Percentiles rank a stretch among this genome's conserved stretches.
Conservation (phyloP, 2,113 vertebrate genomes). For the Sceloporus tristichus region DNA sequence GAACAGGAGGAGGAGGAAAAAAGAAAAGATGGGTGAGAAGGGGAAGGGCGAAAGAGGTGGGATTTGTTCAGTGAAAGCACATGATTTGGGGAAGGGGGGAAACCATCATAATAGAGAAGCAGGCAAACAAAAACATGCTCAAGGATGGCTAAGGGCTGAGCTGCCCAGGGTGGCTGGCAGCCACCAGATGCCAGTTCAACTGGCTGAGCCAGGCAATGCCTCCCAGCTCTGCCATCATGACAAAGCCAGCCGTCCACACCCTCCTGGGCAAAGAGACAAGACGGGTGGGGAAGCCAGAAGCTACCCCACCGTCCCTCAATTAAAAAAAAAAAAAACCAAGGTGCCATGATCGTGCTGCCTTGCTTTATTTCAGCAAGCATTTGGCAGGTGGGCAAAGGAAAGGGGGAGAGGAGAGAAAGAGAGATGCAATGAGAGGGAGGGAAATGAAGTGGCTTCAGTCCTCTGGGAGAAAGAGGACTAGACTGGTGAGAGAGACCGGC, state of each 20-base stretch:
- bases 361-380: not conserved
- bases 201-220: not conserved
- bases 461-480: not conserved
- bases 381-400: not conserved
- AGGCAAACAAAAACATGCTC: not conserved
- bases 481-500: not conserved
- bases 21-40: not conserved
- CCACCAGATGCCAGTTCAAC: constrained; percentile 8
- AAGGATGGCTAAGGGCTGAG: not conserved
- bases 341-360: not conserved
- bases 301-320: not conserved
- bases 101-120: not conserved
- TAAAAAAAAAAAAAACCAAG: not conserved
- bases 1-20: not conserved
- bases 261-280: not conserved
- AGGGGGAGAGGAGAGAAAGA: too few relatives aligned
- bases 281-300: not conserved
- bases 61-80: not conserved
- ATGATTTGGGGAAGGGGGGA: not conserved
- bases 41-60: not conserved
- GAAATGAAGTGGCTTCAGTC: not conserved
- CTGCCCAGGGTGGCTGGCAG: not conserved
- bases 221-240: constrained; percentile 16
- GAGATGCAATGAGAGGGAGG: not conserved
- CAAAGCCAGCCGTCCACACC: constrained; percentile 25